Percentiles rank a stretch among this genome's conserved stretches.
phyloP scores from a whole-genome alignment of 1,140 invertebrate genomes.

The Drosophila pectinifera region DNA sequence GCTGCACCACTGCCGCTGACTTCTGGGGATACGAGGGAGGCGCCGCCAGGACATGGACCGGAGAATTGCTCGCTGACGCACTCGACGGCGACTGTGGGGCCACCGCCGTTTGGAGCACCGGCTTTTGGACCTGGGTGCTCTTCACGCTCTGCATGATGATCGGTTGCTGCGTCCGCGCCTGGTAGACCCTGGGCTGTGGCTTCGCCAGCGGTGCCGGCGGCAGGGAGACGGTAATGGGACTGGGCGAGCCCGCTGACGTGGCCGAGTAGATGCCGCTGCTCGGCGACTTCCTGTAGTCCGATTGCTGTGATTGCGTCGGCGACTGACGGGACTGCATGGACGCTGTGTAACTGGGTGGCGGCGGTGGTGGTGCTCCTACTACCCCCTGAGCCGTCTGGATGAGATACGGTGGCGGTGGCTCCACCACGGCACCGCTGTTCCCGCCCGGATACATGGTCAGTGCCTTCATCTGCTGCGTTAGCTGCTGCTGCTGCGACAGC shows the following conservation, averaged over 20 bases:
- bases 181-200: conserved; percentile 90
- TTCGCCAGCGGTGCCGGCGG: conserved; percentile 86
- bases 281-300: conserved; percentile 91
- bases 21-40: conserved; percentile 90
- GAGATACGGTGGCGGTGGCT: conserved; percentile 89
- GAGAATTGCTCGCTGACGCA: conserved; percentile 86
- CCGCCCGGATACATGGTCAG: conserved; percentile 91
- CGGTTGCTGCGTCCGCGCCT: conserved; percentile 93
- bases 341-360: conserved; percentile 91
- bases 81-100: conserved; percentile 91
- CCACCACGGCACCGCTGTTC: conserved; percentile 88
- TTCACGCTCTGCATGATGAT: conserved; percentile 98
- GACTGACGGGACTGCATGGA: conserved; percentile 94
- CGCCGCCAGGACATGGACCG: conserved; percentile 86
- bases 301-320: conserved; percentile 90
- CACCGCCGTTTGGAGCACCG: conserved; percentile 96
- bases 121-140: conserved; percentile 97
- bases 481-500: conserved; percentile 90
- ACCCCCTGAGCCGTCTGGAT: conserved; percentile 87
- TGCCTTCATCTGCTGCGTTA: conserved; percentile 94
- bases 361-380: conserved; percentile 86
- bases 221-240: conserved; percentile 90
- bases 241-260: conserved; percentile 90
- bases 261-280: conserved; percentile 90
- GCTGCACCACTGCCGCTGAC: conserved; percentile 85